Base-by-base conservation (phyloP, 1,140 invertebrate genomes). In the Aphidius ervi region DNA sequence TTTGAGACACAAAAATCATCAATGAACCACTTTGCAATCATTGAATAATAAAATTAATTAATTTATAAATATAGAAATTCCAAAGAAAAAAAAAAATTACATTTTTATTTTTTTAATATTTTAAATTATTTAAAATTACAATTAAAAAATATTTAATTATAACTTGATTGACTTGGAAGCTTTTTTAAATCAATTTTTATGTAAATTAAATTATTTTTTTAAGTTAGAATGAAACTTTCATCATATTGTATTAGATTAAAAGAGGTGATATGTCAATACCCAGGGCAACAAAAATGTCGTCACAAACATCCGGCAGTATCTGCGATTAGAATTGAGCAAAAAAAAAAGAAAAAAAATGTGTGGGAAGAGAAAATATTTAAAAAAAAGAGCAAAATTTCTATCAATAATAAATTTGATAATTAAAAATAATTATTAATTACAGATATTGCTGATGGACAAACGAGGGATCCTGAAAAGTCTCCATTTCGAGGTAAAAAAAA, bases 301-400 rank as follows among this genome's bases (percentile, higher is more conserved):
- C 65, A 63, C 69, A 71, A 70, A 70, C 67, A 71, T 72, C 71
- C 70, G 70, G 63, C 60, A 67, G 49, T 65, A 10, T 46, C 58
- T 64, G 37, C 64, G 53, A 70, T 71, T 71, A 68, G 61, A 63
- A 63, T 42, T 42, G 40, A 52, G 40, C 31, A 16, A 55, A 57
- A 8, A 16, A 0, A 43, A 39, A n/a, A n/a, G n/a, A n/a, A 55
- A 46, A 59, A 52, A 10, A 46, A 56, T 42, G 55, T 46, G 58
- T 55, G 63, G 40, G 10, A 16, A 9, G 50, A 56, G 10, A 50
- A 67, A 58, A 58, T 58, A 10, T 46, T 10, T 31, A 10, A 47
- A 50, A 9, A 7, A 40, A 16, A 58, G 20, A 48, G 6, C 31
- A 31, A 9, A 20, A 31, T 7, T 8, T 16, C n/a, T 20, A 56